Base-by-base conservation (phyloP, 2,888 invertebrate genomes). In the Diplazon laetatorius region DNA sequence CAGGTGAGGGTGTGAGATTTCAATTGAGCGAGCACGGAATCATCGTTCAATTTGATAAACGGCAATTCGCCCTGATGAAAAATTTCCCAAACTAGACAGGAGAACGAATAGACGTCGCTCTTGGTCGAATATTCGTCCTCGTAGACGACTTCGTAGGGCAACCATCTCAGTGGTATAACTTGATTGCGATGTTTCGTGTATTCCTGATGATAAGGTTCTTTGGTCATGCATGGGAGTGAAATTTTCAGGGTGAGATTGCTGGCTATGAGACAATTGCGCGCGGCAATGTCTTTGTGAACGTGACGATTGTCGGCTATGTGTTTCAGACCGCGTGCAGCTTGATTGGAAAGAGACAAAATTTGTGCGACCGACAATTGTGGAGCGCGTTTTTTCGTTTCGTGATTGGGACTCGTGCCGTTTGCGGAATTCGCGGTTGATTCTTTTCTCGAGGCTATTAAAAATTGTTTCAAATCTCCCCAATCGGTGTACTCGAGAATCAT, bases 401-500 rank as follows among this genome's bases (percentile, higher is more conserved):
- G 85, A 0, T 84, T 86, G 0, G 87, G 85, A 52, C 85, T 87
- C 14, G 84, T 62, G 1, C 69, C 63, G 20, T 79, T 83, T 35
- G 42, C 85, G 76, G 69, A 60, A 48, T 76, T 69, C 5, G 44
- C 14, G 35, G 16, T 48, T 39, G 75, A 46, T 85, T 88, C 70
- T 86, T 89, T 69, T 72, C 84, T 82, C 5, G 90, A 89, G 10
- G 96, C 96, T 65, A 95, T 91, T 20, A 97, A 93, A 92, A 96
- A 98, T 92, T 96, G 97, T 86, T 98, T 98, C 65, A 98, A 92
- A 90, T 98, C 98, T 5, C 98, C 98, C 98, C 98, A 98, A 89
- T 98, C 98, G 2, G 97, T 97, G 88, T 97, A 96, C 87, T 98
- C 97, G 12, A 97, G 91, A 20, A 98, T 94, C 94, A 98, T 94